A percentile compares a stretch with the other conserved stretches of the same genome.
Conservation (phyloP, 2,113 vertebrate species). For the Australoheros scitulus region DNA sequence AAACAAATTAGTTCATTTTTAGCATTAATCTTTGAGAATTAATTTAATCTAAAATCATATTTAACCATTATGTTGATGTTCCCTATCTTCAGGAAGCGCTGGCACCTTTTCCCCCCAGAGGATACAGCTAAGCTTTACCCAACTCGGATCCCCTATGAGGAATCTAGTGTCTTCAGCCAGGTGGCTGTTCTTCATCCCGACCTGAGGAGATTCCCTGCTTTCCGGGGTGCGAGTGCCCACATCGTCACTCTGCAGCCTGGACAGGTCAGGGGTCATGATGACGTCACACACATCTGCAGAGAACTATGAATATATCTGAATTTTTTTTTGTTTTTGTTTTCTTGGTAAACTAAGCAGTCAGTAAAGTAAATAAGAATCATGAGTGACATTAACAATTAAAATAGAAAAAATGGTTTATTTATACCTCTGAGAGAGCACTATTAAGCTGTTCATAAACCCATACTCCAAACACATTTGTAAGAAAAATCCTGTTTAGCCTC, state of each 20-base stretch:
- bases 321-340: not conserved
- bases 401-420: not conserved
- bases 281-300: not conserved
- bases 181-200: conserved; percentile 88
- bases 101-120: conserved; percentile 94
- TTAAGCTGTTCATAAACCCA: not conserved
- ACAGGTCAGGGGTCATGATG: conserved; percentile 81
- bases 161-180: conserved; percentile 96
- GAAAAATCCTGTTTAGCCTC: not conserved
- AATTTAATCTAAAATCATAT: not conserved
- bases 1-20: not conserved
- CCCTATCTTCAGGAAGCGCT: conserved; percentile 85
- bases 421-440: rapidly evolving
- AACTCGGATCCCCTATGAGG: conserved; percentile 96
- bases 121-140: conserved; percentile 90
- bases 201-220: conserved; percentile 82
- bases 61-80: not conserved
- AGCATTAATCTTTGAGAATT: not conserved
- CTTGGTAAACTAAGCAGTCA: not conserved
- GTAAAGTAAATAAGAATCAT: not conserved
- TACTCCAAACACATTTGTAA: not conserved
- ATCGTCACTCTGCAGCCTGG: conserved; percentile 88
- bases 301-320: not conserved
- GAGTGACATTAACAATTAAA: not conserved
- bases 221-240: conserved; percentile 79